phyloP scores from a whole-genome alignment of 2,888 invertebrate species.

The Hydriomena furcata region DNA sequence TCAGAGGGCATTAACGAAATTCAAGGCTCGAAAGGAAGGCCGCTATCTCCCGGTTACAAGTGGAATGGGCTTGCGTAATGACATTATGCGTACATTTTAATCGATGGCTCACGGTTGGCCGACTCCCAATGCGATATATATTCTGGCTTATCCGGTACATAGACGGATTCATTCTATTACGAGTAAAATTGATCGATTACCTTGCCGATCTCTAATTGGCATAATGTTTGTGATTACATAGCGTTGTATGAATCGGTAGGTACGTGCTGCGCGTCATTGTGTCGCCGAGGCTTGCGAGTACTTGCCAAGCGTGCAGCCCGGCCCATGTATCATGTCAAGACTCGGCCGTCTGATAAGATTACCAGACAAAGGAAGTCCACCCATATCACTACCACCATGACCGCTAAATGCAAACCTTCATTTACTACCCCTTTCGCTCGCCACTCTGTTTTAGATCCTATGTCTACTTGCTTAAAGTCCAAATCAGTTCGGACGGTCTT shows the following conservation, averaged over 20 bases:
- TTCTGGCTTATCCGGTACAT: slow-evolving; percentile 50
- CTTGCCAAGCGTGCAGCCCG: slow-evolving; percentile 55
- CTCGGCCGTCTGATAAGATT: slow-evolving; percentile 78
- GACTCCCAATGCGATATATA: slow-evolving; percentile 55
- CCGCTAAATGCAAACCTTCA: slow-evolving; percentile 78
- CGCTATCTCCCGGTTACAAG: slow-evolving; percentile 54
- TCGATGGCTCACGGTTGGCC: slow-evolving; percentile 64
- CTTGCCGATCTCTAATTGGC: slow-evolving; percentile 33
- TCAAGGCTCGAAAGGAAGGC: slow-evolving; percentile 47
- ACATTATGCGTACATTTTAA: slow-evolving; percentile 71
- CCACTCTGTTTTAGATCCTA: slow-evolving; percentile 53
- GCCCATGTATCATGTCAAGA: slow-evolving; percentile 79
- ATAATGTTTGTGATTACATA: slow-evolving; percentile 16
- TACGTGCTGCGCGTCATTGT: slow-evolving; percentile 19
- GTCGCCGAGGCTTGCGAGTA: neutral
- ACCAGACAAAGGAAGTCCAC: slow-evolving; percentile 82
- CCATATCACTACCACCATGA: slow-evolving; percentile 77
- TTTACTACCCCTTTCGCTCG: slow-evolving; percentile 61
- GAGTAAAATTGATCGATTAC: slow-evolving; percentile 61
- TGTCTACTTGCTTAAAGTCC: slow-evolving; percentile 55
- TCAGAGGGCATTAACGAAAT: slow-evolving; percentile 56
- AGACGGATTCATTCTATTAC: slow-evolving; percentile 50
- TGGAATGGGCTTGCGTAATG: slow-evolving; percentile 59
- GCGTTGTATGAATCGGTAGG: neutral
- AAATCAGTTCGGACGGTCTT: slow-evolving; percentile 56